These are phyloP conservation scores for Archegozetes longisetosus DNA, from an alignment of 1,140 invertebrate species.

Conservation along the genomic window DNA sequence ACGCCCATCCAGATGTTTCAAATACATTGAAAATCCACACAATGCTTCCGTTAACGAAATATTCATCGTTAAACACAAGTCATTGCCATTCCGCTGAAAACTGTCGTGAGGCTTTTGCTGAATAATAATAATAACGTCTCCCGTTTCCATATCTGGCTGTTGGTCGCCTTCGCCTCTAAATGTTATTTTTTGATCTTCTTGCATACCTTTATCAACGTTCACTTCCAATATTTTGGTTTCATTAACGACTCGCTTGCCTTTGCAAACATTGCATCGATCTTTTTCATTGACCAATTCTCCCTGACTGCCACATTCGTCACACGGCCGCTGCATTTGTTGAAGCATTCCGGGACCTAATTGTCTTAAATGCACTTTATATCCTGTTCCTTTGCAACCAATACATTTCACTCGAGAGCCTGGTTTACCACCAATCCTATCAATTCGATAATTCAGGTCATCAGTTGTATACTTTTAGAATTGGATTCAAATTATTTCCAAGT, in stretches of 20 bases:
- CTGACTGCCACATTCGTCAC: conserved; percentile 43
- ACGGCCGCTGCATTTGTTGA: conserved; percentile 32
- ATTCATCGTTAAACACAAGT: conserved; percentile 34
- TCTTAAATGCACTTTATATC: conserved; percentile 28
- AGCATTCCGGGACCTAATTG: conserved; percentile 35
- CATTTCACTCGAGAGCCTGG: conserved; percentile 25
- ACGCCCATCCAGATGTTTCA: conserved; percentile 68
- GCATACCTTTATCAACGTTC: conserved; percentile 39
- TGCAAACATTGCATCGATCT: conserved; percentile 58
- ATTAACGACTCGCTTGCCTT: conserved; percentile 35
- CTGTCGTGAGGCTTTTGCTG: conserved; percentile 36
- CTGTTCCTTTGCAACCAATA: conserved; percentile 29
- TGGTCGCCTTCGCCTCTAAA: conserved; percentile 41
- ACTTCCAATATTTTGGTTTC: conserved; percentile 42
- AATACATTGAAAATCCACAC: conserved; percentile 36
- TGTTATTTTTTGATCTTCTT: conserved; percentile 36
- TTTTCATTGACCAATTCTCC: conserved; percentile 57
- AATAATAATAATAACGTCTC: conserved; percentile 41
- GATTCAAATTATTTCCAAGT: too few species aligned
- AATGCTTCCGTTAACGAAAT: conserved; percentile 37
- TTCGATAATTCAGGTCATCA: conserved; percentile 9
- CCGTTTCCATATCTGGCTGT: conserved; percentile 33
- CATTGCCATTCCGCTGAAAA: conserved; percentile 34
- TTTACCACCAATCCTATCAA: conserved; percentile 28
- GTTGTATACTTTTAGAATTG: too few species aligned